Evolutionary conservation across 2,113 vertebrate species (phyloP).

Genomic region (Riparia riparia): DNA sequence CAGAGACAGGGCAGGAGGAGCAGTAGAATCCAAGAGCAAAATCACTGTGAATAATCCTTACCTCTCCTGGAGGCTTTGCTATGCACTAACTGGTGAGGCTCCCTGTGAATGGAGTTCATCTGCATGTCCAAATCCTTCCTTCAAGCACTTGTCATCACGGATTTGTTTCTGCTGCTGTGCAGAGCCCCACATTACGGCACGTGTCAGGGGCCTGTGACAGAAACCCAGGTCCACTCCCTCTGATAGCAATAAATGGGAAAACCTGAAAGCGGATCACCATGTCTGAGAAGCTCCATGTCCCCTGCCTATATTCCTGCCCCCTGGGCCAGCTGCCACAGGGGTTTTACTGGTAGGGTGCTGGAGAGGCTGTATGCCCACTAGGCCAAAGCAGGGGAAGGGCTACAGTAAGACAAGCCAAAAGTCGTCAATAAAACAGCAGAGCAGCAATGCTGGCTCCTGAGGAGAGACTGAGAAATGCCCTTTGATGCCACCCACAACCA

Average conservation of each 20-base stretch:
- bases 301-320: not conserved
- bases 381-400: not conserved
- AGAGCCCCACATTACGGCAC: accelerated
- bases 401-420: not conserved
- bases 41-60: not conserved
- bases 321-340: not conserved
- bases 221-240: not conserved
- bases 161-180: not conserved
- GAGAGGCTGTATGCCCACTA: not conserved
- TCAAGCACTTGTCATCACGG: accelerated
- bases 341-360: not conserved
- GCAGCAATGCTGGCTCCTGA: accelerated
- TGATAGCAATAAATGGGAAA: not conserved
- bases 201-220: accelerated
- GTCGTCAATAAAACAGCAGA: not conserved
- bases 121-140: not conserved
- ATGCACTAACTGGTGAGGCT: not conserved
- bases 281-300: not conserved
- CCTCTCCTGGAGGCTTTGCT: not conserved
- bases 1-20: not conserved
- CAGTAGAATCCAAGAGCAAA: not conserved
- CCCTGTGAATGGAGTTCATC: not conserved
- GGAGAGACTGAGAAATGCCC: not conserved
- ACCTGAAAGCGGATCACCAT: not conserved
- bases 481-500: accelerated